Evolutionary conservation across 2,888 invertebrate genomes (phyloP).

Genomic region (Drosophila mimica): DNA sequence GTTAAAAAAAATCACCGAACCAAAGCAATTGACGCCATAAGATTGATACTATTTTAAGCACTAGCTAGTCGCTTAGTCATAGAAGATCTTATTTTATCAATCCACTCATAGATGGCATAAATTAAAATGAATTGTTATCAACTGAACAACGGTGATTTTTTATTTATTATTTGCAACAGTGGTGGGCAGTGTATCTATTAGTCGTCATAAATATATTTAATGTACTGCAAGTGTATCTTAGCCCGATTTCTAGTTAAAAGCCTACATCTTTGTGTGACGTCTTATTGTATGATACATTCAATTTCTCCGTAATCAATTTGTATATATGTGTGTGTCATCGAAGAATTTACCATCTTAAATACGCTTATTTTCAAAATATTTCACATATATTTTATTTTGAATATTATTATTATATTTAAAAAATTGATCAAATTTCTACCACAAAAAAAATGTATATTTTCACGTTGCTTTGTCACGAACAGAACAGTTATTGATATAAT

Average conservation of each 20-base stretch:
- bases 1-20: conserved; percentile 53
- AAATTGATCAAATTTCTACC: conserved; percentile 2
- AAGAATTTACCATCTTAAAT: neutral
- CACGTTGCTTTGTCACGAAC: neutral
- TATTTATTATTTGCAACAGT: no score
- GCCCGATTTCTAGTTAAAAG: neutral
- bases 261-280: neutral
- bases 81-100: conserved; percentile 7
- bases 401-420: conserved; percentile 8
- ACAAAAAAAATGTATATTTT: conserved; percentile 5
- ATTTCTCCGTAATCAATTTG: conserved; percentile 14
- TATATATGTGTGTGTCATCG: conserved; percentile 13
- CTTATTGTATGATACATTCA: conserved; percentile 11
- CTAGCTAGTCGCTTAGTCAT: neutral
- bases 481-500: conserved; percentile 6
- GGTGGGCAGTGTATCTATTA: neutral
- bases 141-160: neutral
- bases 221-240: neutral
- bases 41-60: conserved; percentile 57
- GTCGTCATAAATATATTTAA: neutral
- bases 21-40: conserved; percentile 22
- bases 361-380: conserved; percentile 20
- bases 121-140: neutral
- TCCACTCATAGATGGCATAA: conserved; percentile 22
- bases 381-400: neutral